Conservation (phyloP, 2,888 invertebrate species). For the Ommatoiulus sabulosus region DNA sequence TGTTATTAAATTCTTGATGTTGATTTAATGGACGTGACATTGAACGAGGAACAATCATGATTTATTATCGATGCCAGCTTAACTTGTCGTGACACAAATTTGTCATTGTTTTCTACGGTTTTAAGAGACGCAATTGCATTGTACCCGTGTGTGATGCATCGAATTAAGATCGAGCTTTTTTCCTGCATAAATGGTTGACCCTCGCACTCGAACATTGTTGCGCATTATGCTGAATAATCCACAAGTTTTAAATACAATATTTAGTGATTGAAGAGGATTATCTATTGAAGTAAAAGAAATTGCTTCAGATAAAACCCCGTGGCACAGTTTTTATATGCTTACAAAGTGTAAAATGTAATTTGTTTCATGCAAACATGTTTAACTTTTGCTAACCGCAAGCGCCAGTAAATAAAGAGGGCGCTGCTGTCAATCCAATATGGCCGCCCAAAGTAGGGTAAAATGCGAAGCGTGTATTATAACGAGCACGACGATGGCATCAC, state of each 20-base stretch:
- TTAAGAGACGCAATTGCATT: not conserved
- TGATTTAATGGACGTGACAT: slow-evolving; percentile 23
- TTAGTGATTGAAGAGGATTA: not conserved
- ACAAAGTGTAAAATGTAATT: not conserved
- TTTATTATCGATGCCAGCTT: not conserved
- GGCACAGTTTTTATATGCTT: not conserved
- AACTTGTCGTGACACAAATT: not conserved
- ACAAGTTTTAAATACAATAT: not conserved
- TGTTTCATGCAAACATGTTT: not conserved
- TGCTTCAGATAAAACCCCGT: not conserved
- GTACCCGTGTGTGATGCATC: not conserved
- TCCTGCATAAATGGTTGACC: not conserved
- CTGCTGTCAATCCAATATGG: too few relatives aligned
- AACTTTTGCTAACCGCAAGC: not conserved
- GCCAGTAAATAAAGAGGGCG: too few relatives aligned
- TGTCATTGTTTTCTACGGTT: not conserved
- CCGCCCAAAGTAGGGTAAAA: too few relatives aligned
- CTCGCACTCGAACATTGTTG: not conserved
- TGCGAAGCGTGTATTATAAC: too few relatives aligned
- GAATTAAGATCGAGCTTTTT: not conserved
- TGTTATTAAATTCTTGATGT: slow-evolving; percentile 15
- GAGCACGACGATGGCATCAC: too few relatives aligned
- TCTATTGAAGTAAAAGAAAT: not conserved
- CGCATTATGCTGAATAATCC: not conserved
- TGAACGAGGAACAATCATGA: not conserved